Evolutionary conservation across 2,797 vertebrate genomes (phyloP), one percentile per base, ranked within the genome.

Genomic region (Platyrinchus mystaceus): DNA sequence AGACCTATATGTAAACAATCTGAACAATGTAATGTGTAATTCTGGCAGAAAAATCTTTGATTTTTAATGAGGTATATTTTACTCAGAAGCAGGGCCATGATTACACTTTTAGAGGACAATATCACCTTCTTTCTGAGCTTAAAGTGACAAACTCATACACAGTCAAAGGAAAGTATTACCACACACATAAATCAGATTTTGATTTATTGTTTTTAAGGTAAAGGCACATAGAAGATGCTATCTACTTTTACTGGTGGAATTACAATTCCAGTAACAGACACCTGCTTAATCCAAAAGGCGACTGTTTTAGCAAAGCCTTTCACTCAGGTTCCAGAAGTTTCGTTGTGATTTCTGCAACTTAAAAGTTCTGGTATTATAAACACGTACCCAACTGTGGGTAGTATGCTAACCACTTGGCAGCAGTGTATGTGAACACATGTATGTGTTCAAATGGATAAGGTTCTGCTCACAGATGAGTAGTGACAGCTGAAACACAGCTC

Each of bases 1-100:
- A 90, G 78, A 59, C 36, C 90, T 46, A 60, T 32, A 81, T 37
- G 80, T 81, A 85, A 81, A 95, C 69, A 84, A 89, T 28, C 20
- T n/a, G 22, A 92, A 87, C 71, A 81, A 75, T 14, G 36, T 32
- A 85, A 81, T 46, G 36, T 28, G 58, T 84, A 55, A 85, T 49
- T 81, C 76, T 76, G 66, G 27, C 22, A 92, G 34, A 73, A 91
- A 94, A 91, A 93, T 15, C 67, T 19, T 56, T 86, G 39, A 71
- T 79, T 94, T 91, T 74, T 88, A 80, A 74, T 93, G 89, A 97
- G 81, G 92, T 96, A 89, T 96, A 92, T 94, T 87, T 91, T 86
- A 84, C 69, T 94, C 86, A 93, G 75, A 77, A 49, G n/a, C 16
- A 74, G 43, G 67, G 62, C 44, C 36, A 59, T 37, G 89, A 81